Conservation (phyloP, 2,113 vertebrate genomes). For the Myotis yumanensis region DNA sequence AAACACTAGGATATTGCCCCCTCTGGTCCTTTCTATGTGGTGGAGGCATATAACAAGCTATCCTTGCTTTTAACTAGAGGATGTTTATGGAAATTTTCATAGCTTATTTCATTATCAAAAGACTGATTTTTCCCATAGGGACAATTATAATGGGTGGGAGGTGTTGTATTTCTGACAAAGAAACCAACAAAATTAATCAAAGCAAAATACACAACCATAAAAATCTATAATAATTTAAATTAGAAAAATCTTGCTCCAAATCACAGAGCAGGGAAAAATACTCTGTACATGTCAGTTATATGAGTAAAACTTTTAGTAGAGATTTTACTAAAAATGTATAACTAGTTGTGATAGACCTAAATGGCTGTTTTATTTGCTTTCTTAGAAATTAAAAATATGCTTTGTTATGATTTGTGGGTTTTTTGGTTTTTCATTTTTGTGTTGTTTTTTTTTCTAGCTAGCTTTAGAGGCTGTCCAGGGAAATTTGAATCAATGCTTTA, state of each 20-base stretch:
- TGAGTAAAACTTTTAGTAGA: slow-evolving; percentile 3
- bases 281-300: background rate
- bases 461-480: slow-evolving; percentile 11
- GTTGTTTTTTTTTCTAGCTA: background rate
- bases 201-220: background rate
- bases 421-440: too few relatives aligned
- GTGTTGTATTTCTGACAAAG: background rate
- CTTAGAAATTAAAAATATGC: slow-evolving; percentile 50
- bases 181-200: background rate
- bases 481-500: slow-evolving; percentile 47
- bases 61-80: slow-evolving; percentile 18
- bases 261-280: background rate
- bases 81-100: slow-evolving; percentile 5
- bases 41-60: background rate
- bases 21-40: background rate
- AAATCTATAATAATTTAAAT: background rate
- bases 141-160: background rate
- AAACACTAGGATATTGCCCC: background rate
- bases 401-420: background rate
- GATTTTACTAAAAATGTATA: background rate
- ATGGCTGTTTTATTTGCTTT: slow-evolving; percentile 20
- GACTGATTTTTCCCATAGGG: background rate
- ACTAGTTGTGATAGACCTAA: background rate
- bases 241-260: slow-evolving; percentile 5
- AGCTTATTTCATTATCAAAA: slow-evolving; percentile 18